phyloP scores from a whole-genome alignment of 2,888 invertebrate species.

The Torymus aiolomorphi region DNA sequence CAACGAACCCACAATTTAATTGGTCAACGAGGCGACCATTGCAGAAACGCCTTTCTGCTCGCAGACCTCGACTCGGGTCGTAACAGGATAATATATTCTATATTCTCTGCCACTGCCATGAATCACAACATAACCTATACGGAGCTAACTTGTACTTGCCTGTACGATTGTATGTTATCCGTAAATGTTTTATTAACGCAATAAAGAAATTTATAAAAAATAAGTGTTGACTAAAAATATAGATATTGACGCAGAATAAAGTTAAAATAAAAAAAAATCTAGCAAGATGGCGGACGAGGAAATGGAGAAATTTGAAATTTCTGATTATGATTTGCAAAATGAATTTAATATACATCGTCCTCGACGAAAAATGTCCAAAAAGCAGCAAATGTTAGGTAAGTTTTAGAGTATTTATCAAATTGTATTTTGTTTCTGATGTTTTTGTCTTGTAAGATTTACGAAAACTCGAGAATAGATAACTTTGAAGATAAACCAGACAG shows the following conservation, averaged over 20 bases:
- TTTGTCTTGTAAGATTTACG: not conserved
- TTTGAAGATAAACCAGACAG: not conserved
- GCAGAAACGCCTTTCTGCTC: too few relatives aligned
- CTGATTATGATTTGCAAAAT: conserved; percentile 94
- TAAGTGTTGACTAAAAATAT: too few relatives aligned
- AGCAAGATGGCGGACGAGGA: conserved; percentile 86
- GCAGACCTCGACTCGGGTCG: too few relatives aligned
- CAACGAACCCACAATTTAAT: too few relatives aligned
- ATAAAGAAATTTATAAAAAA: too few relatives aligned
- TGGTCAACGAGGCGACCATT: too few relatives aligned
- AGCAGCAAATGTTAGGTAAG: conserved; percentile 95
- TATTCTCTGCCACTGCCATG: too few relatives aligned
- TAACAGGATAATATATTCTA: too few relatives aligned
- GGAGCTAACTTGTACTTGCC: too few relatives aligned
- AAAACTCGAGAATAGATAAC: not conserved
- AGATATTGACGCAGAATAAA: not conserved
- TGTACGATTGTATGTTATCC: too few relatives aligned
- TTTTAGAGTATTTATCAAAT: conserved; percentile 24
- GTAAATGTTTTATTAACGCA: too few relatives aligned
- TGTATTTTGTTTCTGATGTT: conserved; percentile 11
- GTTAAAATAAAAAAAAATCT: conserved; percentile 58
- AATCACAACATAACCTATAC: too few relatives aligned
- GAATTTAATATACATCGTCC: conserved; percentile 91
- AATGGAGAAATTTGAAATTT: conserved; percentile 95
- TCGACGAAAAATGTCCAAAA: conserved; percentile 85